phyloP scores from a whole-genome alignment of 2,797 vertebrate species.

The Takifugu rubripes region DNA sequence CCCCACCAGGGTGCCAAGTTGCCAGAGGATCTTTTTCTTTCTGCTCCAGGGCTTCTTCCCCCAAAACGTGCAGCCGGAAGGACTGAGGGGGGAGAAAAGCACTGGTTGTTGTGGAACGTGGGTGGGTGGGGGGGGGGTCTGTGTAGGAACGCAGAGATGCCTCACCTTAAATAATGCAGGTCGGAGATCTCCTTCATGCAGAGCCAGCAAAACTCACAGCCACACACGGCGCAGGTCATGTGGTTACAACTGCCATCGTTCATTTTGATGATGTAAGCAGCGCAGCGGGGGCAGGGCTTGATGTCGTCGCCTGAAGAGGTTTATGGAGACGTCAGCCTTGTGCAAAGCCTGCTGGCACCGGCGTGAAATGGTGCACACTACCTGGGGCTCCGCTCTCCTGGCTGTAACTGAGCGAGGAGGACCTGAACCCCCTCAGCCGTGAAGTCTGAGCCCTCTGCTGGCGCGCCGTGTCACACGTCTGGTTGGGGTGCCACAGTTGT shows the following conservation, averaged over 20 bases:
- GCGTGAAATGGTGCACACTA: slow-evolving; percentile 45
- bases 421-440: slow-evolving; percentile 87
- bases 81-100: slow-evolving; percentile 68
- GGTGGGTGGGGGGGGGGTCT: background rate
- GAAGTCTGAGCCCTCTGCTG: slow-evolving; percentile 92
- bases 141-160: background rate
- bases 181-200: slow-evolving; percentile 99
- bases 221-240: slow-evolving; percentile 97
- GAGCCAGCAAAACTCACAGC: slow-evolving; percentile 97
- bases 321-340: background rate
- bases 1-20: slow-evolving; percentile 93
- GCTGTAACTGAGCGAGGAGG: slow-evolving; percentile 94
- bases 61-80: slow-evolving; percentile 98
- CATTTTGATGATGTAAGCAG: slow-evolving; percentile 98
- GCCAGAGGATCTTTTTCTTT: slow-evolving; percentile 99
- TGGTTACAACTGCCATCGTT: slow-evolving; percentile 98
- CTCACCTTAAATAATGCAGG: slow-evolving; percentile 95
- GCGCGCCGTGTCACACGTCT: slow-evolving; percentile 94
- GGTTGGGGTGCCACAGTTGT: slow-evolving; percentile 98
- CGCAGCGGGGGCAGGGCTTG: slow-evolving; percentile 95
- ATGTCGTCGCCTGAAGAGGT: slow-evolving; percentile 87
- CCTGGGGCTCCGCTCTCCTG: slow-evolving; percentile 95
- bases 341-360: background rate
- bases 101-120: background rate
- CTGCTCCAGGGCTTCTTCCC: slow-evolving; percentile 99